Conservation (phyloP, 2,888 invertebrate species). For the Conchocele bisecta region DNA sequence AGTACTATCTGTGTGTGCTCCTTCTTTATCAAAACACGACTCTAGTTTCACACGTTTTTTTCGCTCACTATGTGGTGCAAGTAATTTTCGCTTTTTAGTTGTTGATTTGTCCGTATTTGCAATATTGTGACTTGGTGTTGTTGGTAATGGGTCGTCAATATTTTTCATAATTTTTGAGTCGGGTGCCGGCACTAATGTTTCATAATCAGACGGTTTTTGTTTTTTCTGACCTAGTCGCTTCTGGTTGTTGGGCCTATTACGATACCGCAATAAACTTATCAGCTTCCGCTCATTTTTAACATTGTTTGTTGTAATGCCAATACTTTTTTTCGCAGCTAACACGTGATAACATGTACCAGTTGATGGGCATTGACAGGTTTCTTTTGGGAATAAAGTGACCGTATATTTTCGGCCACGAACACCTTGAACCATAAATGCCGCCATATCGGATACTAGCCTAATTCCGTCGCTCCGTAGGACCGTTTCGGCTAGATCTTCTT, state of each 20-base stretch:
- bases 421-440: constrained; percentile 30
- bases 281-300: constrained; percentile 17
- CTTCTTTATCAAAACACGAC: too few relatives aligned
- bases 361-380: constrained; percentile 23
- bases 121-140: neutral
- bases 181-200: constrained; percentile 3
- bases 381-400: constrained; percentile 33
- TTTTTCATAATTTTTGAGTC: neutral
- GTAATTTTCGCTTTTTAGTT: neutral
- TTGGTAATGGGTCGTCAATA: neutral
- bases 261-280: neutral
- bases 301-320: constrained; percentile 4
- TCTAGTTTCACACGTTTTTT: too few relatives aligned
- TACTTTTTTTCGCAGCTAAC: constrained; percentile 27
- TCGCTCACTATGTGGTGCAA: too few relatives aligned
- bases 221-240: constrained; percentile 11
- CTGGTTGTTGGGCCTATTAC: neutral
- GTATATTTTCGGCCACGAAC: constrained; percentile 9
- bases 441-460: constrained; percentile 11
- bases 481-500: constrained; percentile 7
- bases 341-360: constrained; percentile 32
- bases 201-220: neutral
- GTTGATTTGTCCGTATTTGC: neutral
- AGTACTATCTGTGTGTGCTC: too few relatives aligned
- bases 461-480: constrained; percentile 11